Base-by-base conservation (phyloP, 2,888 invertebrate species). In the Cheiracanthium punctorium region DNA sequence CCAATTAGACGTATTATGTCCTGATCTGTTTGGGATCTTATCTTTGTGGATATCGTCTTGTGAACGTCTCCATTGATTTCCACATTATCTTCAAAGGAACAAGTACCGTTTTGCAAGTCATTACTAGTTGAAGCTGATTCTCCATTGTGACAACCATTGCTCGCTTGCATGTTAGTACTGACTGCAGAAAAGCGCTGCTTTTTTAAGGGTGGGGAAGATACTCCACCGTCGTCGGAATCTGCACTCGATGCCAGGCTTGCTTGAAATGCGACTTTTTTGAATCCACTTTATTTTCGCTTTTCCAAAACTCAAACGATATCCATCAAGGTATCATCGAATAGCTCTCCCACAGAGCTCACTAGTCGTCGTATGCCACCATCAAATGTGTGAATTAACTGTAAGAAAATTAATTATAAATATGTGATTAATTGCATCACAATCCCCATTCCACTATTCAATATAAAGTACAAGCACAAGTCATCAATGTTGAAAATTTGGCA, bases 1-100 rank as follows among this genome's bases (percentile, higher is more conserved):
- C 98, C 98, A 91, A 99, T 98, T 90, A 99, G 94, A 90, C 98
- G 95, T 89, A 99, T 97, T 91, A 98, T 97, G 93, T 99, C 98
- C 92, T 97, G 96, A 93, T 97, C 97, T 70, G 89, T 89, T 58
- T 82, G 87, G 37, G 89, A 89, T 88, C 89, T 88, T 80, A 89
- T 89, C 73, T 89, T 88, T 73, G 87, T 67, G 82, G 87, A 73
- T 70, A 80, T 80, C 72, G 82, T 52, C 72, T 88, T 84, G 43
- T 81, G 76, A 70, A 82, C 81, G 33, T 88, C 88, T 58, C 88
- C 88, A 52, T 86, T 86, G 48, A 88, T 65, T 75, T 88, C 85
- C 67, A 70, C 77, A 82, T 52, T 86, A 32, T 87, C 80, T 65
- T 80, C 80, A 14, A 81, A 80, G 81, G 88, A 73, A 74, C 84